Evolutionary conservation across 1,140 invertebrate genomes (phyloP).

Genomic region (Acromyrmex heyeri): DNA sequence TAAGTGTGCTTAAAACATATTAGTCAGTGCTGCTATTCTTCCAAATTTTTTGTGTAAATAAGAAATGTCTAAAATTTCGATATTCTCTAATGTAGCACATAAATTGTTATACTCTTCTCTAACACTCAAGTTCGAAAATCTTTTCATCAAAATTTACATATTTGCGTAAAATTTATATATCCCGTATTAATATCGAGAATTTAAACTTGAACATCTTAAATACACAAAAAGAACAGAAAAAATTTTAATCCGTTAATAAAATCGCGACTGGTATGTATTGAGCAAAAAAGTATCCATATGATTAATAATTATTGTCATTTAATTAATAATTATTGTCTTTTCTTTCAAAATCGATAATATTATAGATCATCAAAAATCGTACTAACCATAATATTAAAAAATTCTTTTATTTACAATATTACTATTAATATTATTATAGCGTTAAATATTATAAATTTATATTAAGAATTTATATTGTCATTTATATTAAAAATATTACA

Average conservation of each 20-base stretch:
- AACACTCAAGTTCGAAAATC: background rate
- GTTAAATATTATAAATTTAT: slow-evolving; percentile 3
- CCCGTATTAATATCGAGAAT: background rate
- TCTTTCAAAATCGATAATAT: background rate
- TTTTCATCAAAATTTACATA: background rate
- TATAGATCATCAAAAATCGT: background rate
- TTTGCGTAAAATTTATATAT: too few relatives aligned
- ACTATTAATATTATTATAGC: background rate
- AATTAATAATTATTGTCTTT: slow-evolving; percentile 22
- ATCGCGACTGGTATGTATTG: slow-evolving; percentile 3
- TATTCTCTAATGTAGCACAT: background rate
- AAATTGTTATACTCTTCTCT: background rate
- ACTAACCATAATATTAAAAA: background rate
- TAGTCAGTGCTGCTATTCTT: background rate
- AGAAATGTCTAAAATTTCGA: background rate
- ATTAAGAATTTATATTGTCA: slow-evolving; percentile 1
- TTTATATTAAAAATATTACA: background rate
- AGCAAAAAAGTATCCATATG: slow-evolving; percentile 14
- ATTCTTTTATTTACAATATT: background rate
- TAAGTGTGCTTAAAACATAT: slow-evolving; percentile 7
- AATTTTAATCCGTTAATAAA: background rate
- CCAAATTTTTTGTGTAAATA: slow-evolving; percentile 22
- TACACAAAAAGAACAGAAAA: background rate
- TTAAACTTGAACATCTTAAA: background rate
- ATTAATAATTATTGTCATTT: slow-evolving; percentile 18